phyloP scores from a whole-genome alignment of 2,797 vertebrate species.

The Tenualosa thibaudeaui region DNA sequence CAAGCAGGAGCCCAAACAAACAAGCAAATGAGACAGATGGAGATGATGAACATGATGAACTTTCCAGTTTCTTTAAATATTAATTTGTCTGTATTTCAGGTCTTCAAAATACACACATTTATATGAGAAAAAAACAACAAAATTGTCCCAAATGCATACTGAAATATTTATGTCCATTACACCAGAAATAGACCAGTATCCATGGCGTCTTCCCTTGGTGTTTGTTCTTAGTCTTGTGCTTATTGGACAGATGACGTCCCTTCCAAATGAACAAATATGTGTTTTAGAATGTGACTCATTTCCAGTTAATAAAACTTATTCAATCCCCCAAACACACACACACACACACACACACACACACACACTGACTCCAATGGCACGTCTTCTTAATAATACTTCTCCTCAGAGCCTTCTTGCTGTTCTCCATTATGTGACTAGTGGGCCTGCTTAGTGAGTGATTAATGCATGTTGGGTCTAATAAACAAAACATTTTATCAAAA shows the following conservation, averaged over 20 bases:
- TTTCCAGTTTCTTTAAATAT: too few species aligned
- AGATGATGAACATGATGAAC: too few species aligned
- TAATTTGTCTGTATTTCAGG: too few species aligned
- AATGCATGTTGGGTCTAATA: conserved; percentile 58
- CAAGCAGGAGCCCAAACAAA: too few species aligned
- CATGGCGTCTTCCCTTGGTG: not conserved
- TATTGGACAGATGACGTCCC: conserved; percentile 22
- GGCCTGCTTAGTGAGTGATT: conserved; percentile 50
- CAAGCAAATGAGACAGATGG: too few species aligned
- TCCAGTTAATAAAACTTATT: conserved; percentile 44
- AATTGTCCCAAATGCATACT: too few species aligned
- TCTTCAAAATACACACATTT: too few species aligned
- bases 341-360: too few species aligned
- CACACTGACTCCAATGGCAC: conserved; percentile 15
- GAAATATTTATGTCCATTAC: not conserved
- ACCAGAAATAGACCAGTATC: not conserved
- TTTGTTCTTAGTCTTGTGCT: conserved; percentile 16
- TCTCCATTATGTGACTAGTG: conserved; percentile 40
- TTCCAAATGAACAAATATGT: conserved; percentile 44
- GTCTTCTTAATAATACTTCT: conserved; percentile 42
- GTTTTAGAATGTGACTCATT: conserved; percentile 41
- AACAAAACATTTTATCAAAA: conserved; percentile 57
- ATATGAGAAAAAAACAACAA: too few species aligned
- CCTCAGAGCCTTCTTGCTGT: conserved; percentile 38
- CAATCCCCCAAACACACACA: not conserved